Base-by-base conservation (phyloP, 2,888 invertebrate genomes). In the Scelioninae gen. 1 region DNA sequence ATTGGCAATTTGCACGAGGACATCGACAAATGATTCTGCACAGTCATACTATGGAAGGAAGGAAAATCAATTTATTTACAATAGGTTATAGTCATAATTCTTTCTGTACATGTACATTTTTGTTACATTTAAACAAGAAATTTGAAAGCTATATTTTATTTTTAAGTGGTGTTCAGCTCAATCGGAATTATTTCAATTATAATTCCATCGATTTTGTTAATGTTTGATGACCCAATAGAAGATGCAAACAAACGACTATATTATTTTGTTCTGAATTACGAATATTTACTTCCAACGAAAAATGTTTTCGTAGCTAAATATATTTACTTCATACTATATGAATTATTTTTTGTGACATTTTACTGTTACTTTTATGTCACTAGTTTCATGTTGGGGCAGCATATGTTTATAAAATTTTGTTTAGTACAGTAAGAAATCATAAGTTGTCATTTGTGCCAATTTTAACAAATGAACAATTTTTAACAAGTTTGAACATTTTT, bases 321-420 rank as follows among this genome's bases (percentile, higher is more conserved):
- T 15, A 34, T 56, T 1, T 56, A 2, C 34, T 56, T 56, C 34
- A 38, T 15, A 9, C 34, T 56, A 38, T 56, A 56, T 15, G 34
- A 56, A 34, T 15, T 38, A 9, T 56, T 34, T 56, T 56, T 34
- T 34, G 34, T 13, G 10, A 56, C 38, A 34, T 62, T 62, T 32
- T 62, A 62, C 47, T 47, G 11, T 32, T 40, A 47, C 29, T 62
- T 62, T 32, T 62, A 62, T 32, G 32, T 32, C 15, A 13, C 47
- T 0, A 1, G 31, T n/a, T 47, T 62, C 32, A 40, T 32, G 15
- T 0, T 47, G 6, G 45, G 45, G 4, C 47, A 62, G 15, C 62
- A 62, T 23, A 62, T 62, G 6, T 62, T 32, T 23, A 62, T 62
- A 3, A 62, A 62, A 47, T 62, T 62, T 32, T 8, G 32, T 29